phyloP scores from a whole-genome alignment of 35 echinoderm and acorn worm genomes.

The Chiridota heheva region DNA sequence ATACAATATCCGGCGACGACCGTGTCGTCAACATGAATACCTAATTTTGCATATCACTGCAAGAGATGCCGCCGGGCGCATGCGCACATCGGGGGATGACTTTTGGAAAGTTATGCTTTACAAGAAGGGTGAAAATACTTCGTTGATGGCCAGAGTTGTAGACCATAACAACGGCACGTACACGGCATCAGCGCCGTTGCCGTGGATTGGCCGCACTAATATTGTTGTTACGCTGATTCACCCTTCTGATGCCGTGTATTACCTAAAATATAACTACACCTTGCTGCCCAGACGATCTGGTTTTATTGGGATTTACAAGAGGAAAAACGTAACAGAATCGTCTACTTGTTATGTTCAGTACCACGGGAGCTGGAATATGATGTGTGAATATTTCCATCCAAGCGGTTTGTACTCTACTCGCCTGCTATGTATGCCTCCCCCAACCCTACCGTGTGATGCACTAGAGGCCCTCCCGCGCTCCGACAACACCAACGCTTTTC shows the following conservation, averaged over 20 bases:
- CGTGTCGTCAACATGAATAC: no score
- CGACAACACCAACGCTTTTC: conserved; percentile 31
- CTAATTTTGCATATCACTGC: no score
- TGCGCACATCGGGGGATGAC: conserved; percentile 29
- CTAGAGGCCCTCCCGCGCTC: conserved; percentile 15
- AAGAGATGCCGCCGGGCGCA: conserved; percentile 23
- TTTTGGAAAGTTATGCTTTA: conserved; percentile 16
- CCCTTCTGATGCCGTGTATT: conserved; percentile 36
- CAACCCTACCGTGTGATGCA: conserved; percentile 29
- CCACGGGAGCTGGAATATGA: conserved; percentile 33
- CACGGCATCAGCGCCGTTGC: conserved; percentile 14
- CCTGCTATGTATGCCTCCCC: conserved; percentile 29
- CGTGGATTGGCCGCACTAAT: conserved; percentile 17
- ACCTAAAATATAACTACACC: conserved; percentile 31
- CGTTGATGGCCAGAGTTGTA: conserved; percentile 8
- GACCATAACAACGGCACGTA: conserved; percentile 50
- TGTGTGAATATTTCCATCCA: conserved; percentile 48
- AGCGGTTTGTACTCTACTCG: conserved; percentile 31
- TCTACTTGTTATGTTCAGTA: conserved; percentile 26
- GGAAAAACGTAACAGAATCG: conserved; percentile 29
- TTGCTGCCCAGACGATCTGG: not conserved
- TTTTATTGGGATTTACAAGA: conserved; percentile 18
- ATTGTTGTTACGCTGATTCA: conserved; percentile 33
- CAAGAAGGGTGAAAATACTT: conserved; percentile 27
- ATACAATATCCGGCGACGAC: no score